Evolutionary conservation across 1,140 invertebrate genomes (phyloP), one percentile per base, ranked within the genome.

Genomic region (Zaprionus davidi): DNA sequence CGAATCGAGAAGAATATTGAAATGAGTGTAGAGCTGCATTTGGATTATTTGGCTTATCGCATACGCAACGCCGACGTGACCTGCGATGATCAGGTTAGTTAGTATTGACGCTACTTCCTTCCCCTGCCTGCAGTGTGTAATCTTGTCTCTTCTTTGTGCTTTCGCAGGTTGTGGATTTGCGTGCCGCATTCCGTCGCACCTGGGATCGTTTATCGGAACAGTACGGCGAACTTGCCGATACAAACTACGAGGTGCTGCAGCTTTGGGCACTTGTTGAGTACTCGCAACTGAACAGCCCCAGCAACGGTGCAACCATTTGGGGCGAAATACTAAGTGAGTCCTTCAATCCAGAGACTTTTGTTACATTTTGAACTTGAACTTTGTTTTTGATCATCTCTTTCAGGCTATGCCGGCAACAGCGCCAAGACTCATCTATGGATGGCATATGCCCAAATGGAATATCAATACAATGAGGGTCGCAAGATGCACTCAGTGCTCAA

Each of bases 201-300:
- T 93, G 92, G 92, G 75, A 87, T n/a, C 70, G 76, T 12, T 71
- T 93, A 0, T 91, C 90, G 0, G 53, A 67, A 2, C 56, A 69
- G 3, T 93, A 85, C 24, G 91, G 92, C 17, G 91, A 91, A 3
- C 5, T 69, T 17, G 92, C 92, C 0, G 92, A 93, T 58, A 79
- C 71, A 4, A 62, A 79, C 28, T 93, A 77, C 57, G 92, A 93
- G 64, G 81, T 93, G 26, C 65, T 93, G 12, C 82, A 92, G 57
- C 60, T 93, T 12, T 93, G 90, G 82, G 92, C 91, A 0, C 67
- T 81, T 24, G 76, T 93, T 1, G 92, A 93, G 59, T 93, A 92
- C 69, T 53, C 76, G 0, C 67, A 76, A 1, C 31, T 93, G 0
- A 17, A 26, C 0, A 75, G 68, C 67, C 74, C 81, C 0, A 56